phyloP scores from a whole-genome alignment of 2,888 invertebrate genomes.

The Onchidella celtica region DNA sequence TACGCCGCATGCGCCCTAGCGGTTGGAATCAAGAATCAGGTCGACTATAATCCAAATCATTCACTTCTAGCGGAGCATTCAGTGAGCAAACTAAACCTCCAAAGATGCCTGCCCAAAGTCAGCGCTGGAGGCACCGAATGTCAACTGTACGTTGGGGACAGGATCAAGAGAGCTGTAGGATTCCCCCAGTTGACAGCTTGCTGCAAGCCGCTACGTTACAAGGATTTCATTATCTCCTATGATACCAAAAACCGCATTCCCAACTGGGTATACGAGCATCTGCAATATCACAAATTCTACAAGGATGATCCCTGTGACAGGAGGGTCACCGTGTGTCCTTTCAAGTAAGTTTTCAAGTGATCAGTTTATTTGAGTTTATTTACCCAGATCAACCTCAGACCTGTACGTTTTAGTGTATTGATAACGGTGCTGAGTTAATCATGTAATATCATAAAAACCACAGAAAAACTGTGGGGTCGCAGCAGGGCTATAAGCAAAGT shows the following conservation, averaged over 20 bases:
- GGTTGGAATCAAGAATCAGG: slow-evolving; percentile 35
- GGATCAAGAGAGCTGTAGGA: slow-evolving; percentile 44
- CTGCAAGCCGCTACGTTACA: slow-evolving; percentile 46
- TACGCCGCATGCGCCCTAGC: slow-evolving; percentile 47
- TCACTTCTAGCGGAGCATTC: neutral
- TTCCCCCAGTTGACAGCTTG: slow-evolving; percentile 50
- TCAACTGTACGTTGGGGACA: slow-evolving; percentile 43
- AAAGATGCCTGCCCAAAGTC: slow-evolving; percentile 36
- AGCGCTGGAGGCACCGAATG: slow-evolving; percentile 19
- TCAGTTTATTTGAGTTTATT: neutral
- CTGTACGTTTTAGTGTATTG: too few relatives aligned
- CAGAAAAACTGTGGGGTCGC: too few relatives aligned
- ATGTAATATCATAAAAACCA: too few relatives aligned
- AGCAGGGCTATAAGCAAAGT: too few relatives aligned
- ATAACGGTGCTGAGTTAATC: too few relatives aligned
- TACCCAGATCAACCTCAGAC: neutral
- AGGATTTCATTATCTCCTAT: slow-evolving; percentile 49
- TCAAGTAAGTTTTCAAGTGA: slow-evolving; percentile 41
- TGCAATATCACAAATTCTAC: slow-evolving; percentile 47
- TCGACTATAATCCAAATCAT: neutral
- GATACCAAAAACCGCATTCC: slow-evolving; percentile 51
- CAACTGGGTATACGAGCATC: slow-evolving; percentile 49
- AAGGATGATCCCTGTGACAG: slow-evolving; percentile 49
- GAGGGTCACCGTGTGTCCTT: slow-evolving; percentile 44
- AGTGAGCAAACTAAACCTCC: slow-evolving; percentile 15